Evolutionary conservation across 2,113 vertebrate genomes (phyloP).

Genomic region (Saguinus imperator): DNA sequence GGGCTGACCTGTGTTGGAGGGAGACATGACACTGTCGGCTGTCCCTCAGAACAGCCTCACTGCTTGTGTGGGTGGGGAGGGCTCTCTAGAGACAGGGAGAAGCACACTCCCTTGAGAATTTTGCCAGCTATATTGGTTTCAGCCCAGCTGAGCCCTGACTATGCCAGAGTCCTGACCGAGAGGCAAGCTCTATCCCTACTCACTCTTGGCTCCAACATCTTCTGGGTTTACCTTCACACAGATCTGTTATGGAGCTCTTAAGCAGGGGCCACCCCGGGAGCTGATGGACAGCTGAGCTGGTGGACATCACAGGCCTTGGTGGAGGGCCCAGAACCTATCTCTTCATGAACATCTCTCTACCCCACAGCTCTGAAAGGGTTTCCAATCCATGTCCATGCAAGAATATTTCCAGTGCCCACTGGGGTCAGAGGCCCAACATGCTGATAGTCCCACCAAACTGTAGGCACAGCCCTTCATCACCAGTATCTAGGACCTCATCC

Average conservation of each 20-base stretch:
- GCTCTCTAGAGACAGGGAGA: neutral
- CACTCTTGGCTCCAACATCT: neutral
- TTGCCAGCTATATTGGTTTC: neutral
- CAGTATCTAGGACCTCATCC: neutral
- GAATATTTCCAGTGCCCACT: neutral
- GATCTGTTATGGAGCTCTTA: neutral
- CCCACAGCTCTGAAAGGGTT: neutral
- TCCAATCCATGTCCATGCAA: neutral
- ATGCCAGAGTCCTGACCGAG: neutral
- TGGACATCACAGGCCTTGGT: neutral
- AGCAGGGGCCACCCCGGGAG: neutral
- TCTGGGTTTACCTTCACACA: neutral
- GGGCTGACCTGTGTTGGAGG: neutral
- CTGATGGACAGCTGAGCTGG: neutral
- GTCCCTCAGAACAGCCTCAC: neutral
- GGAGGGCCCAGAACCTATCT: neutral
- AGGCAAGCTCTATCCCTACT: neutral
- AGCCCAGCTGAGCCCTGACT: neutral
- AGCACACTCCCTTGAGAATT: neutral
- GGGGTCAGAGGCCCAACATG: neutral
- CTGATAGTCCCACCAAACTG: neutral
- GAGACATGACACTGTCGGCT: neutral
- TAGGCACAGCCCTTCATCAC: neutral
- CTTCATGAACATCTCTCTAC: rapidly evolving
- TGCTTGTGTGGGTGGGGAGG: neutral